These are phyloP conservation scores for Turdus rufiventris DNA, from an alignment of 2,113 vertebrate genomes.

Conservation along the genomic window DNA sequence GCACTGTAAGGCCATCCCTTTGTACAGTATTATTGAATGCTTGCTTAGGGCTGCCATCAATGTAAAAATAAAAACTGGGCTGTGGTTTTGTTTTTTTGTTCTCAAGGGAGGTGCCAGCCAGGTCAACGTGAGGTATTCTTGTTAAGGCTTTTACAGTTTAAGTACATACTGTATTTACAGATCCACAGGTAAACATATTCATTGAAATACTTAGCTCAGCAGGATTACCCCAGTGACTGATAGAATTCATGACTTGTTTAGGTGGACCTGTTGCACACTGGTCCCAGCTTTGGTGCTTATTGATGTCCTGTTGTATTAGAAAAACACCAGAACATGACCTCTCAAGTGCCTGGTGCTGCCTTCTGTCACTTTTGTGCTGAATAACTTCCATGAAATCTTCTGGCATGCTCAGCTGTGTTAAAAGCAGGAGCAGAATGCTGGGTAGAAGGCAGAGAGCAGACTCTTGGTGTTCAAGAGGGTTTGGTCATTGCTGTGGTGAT, in stretches of 20 bases:
- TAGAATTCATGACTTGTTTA: not conserved
- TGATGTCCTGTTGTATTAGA: not conserved
- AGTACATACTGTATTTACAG: not conserved
- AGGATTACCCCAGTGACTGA: not conserved
- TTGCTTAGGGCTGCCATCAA: not conserved
- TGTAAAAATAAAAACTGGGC: not conserved
- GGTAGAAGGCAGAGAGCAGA: not conserved
- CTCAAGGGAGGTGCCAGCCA: not conserved
- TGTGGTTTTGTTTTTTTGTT: not conserved
- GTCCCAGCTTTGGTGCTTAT: not conserved
- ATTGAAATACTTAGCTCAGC: slow-evolving; percentile 16
- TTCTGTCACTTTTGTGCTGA: not conserved
- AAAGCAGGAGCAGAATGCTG: not conserved
- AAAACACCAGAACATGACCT: not conserved
- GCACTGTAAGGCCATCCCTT: not conserved
- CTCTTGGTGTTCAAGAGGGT: not conserved
- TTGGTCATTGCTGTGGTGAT: not conserved
- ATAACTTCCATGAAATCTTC: not conserved
- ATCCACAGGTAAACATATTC: not conserved
- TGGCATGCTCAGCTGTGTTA: not conserved
- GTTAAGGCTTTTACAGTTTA: not conserved
- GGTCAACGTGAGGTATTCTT: not conserved
- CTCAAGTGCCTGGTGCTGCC: not conserved
- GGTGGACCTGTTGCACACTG: not conserved
- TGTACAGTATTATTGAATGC: not conserved